Evolutionary conservation across 2,797 vertebrate species (phyloP).

Genomic region (Neoniphon sammara): DNA sequence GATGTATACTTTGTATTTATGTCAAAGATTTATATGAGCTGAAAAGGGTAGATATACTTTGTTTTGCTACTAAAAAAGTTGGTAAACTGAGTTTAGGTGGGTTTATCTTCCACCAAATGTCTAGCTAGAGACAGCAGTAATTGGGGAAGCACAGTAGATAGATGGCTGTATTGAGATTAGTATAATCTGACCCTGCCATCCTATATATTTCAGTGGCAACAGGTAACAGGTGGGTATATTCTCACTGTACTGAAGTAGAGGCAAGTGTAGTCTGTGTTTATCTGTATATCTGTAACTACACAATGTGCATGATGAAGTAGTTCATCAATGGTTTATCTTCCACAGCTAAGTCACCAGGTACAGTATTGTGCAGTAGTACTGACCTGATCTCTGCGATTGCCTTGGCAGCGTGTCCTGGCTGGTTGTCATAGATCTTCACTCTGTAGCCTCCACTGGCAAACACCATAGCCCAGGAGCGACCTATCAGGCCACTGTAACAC

Average conservation of each 20-base stretch:
- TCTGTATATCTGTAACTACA: background rate
- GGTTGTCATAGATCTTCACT: constrained; percentile 92
- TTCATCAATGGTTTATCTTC: background rate
- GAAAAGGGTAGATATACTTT: too few species aligned
- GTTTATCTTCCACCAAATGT: too few species aligned
- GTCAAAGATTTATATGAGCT: too few species aligned
- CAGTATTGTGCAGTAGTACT: constrained; percentile 35
- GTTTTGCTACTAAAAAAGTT: too few species aligned
- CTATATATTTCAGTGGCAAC: too few species aligned
- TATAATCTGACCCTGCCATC: too few species aligned
- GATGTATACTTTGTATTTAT: too few species aligned
- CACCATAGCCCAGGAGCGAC: constrained; percentile 95
- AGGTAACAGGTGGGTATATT: background rate
- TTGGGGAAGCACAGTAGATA: too few species aligned
- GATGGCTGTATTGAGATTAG: too few species aligned
- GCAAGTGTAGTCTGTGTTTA: too few species aligned
- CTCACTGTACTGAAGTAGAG: background rate
- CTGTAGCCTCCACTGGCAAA: constrained; percentile 91
- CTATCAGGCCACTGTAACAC: constrained; percentile 90
- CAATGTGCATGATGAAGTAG: background rate
- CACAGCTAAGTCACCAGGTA: background rate
- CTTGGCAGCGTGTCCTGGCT: constrained; percentile 85
- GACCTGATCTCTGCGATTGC: constrained; percentile 89
- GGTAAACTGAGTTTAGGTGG: too few species aligned
- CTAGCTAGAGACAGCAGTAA: too few species aligned